These are phyloP conservation scores for Tychaedon coryphoeus DNA, from an alignment of 2,113 vertebrate genomes.

Conservation along the genomic window DNA sequence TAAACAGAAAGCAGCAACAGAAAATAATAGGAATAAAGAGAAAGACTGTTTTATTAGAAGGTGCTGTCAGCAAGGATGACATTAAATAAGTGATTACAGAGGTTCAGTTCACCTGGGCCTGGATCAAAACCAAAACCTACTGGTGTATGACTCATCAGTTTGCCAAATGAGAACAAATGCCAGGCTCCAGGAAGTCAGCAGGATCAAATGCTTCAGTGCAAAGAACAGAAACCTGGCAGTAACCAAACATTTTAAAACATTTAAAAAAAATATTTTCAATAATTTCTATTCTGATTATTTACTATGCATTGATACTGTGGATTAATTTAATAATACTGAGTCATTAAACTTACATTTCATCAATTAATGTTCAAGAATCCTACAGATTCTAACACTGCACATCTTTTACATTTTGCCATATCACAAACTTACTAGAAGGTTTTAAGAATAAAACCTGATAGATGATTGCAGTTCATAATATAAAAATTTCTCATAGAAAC, in stretches of 20 bases:
- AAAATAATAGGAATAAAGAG: neutral
- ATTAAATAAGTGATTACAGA: neutral
- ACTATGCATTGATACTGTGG: neutral
- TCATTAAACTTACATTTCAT: neutral
- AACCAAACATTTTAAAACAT: neutral
- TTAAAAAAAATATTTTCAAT: neutral
- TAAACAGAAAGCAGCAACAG: neutral
- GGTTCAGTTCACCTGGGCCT: neutral
- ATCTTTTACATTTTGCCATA: neutral
- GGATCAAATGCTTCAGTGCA: neutral
- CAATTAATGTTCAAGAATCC: neutral
- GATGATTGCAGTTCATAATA: neutral
- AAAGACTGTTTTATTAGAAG: neutral
- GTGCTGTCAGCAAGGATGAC: neutral
- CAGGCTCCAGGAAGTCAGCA: neutral
- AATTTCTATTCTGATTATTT: neutral
- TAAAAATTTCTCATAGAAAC: neutral
- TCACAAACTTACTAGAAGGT: neutral
- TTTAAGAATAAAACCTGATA: neutral
- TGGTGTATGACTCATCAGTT: neutral
- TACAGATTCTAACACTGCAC: neutral
- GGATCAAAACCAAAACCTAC: neutral
- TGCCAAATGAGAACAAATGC: neutral
- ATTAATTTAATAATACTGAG: neutral
- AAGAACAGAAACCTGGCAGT: neutral